These are phyloP conservation scores for Bombus sylvicola DNA, from an alignment of 1,140 invertebrate genomes.

Conservation along the genomic window DNA sequence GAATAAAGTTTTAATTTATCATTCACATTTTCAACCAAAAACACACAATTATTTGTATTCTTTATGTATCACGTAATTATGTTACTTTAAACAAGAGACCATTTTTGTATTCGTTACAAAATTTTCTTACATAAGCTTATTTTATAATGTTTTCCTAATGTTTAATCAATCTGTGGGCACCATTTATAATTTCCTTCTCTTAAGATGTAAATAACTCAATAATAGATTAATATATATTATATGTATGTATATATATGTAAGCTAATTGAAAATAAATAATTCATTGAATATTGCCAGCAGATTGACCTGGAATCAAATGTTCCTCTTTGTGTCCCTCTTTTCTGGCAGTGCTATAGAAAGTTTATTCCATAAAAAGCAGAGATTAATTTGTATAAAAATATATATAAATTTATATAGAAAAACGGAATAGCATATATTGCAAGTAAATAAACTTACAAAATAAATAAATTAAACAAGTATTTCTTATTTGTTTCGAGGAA, in stretches of 20 bases:
- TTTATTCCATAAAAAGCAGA: slow-evolving; percentile 62
- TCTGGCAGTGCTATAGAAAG: slow-evolving; percentile 65
- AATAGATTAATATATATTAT: slow-evolving; percentile 55
- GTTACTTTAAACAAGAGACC: slow-evolving; percentile 39
- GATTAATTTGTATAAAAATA: slow-evolving; percentile 74
- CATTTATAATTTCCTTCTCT: slow-evolving; percentile 39
- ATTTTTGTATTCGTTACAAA: slow-evolving; percentile 34
- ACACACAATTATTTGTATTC: slow-evolving; percentile 42
- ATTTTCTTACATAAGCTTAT: slow-evolving; percentile 38
- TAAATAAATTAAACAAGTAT: slow-evolving; percentile 72
- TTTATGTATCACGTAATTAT: slow-evolving; percentile 52
- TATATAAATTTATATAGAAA: slow-evolving; percentile 75
- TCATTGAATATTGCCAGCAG: slow-evolving; percentile 63
- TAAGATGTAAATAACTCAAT: slow-evolving; percentile 60
- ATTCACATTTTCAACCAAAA: slow-evolving; percentile 35
- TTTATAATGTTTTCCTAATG: slow-evolving; percentile 18
- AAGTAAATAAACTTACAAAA: slow-evolving; percentile 71
- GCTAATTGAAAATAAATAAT: slow-evolving; percentile 68
- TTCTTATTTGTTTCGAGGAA: slow-evolving; percentile 43
- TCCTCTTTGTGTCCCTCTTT: slow-evolving; percentile 12
- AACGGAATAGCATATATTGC: slow-evolving; percentile 69
- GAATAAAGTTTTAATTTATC: slow-evolving; percentile 42
- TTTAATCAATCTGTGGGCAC: slow-evolving; percentile 53
- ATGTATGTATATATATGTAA: slow-evolving; percentile 51
- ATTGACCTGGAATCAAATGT: slow-evolving; percentile 70